These are phyloP conservation scores for Galerucella pusilla DNA, from an alignment of 2,888 invertebrate genomes.

Conservation along the genomic window DNA sequence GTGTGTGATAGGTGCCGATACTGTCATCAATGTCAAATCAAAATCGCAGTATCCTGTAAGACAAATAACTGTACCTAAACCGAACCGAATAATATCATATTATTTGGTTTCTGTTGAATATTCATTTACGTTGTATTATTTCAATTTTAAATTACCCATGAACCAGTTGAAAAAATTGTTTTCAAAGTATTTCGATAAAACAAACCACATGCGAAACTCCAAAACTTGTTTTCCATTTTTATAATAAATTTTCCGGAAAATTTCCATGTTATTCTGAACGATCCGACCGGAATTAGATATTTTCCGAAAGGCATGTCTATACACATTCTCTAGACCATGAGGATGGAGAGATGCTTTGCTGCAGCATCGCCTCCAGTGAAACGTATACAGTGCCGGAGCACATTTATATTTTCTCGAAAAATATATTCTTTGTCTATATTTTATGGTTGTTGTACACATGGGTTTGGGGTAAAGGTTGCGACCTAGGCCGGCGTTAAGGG, in stretches of 20 bases:
- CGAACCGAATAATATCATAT: background rate
- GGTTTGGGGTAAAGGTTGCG: too few relatives aligned
- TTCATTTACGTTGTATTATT: background rate
- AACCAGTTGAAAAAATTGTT: background rate
- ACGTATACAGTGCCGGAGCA: background rate
- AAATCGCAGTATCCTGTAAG: too few relatives aligned
- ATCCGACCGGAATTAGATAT: constrained; percentile 6
- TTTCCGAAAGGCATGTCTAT: constrained; percentile 13
- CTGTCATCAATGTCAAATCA: too few relatives aligned
- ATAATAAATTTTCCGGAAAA: constrained; percentile 9
- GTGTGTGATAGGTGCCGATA: too few relatives aligned
- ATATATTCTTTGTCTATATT: background rate
- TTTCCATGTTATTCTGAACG: constrained; percentile 21
- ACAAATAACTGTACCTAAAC: too few relatives aligned
- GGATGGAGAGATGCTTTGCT: constrained; percentile 13
- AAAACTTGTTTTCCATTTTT: constrained; percentile 17
- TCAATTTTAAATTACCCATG: background rate
- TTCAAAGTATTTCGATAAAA: background rate
- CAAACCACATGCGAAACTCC: constrained; percentile 6
- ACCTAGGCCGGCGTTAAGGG: too few relatives aligned
- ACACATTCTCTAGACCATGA: constrained; percentile 13
- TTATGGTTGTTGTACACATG: too few relatives aligned
- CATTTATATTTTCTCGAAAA: background rate
- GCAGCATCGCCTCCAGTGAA: constrained; percentile 16
- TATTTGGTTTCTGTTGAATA: background rate